phyloP scores from a whole-genome alignment of 2,113 vertebrate species.

The Ameiurus melas region DNA sequence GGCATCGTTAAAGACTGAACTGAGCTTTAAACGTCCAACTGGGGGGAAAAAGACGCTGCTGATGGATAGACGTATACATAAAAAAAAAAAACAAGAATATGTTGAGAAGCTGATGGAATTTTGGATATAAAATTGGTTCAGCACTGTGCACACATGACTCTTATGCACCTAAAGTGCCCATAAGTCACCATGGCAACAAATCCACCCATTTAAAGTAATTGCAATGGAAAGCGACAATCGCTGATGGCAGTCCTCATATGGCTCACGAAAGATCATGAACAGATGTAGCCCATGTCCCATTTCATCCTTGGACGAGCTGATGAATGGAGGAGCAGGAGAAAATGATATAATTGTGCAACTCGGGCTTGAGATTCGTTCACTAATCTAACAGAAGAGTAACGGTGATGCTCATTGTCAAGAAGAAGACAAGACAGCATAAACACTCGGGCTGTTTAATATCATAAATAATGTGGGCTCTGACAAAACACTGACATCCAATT shows the following conservation, averaged over 20 bases:
- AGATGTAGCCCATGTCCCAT: conserved; percentile 64
- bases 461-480: neutral
- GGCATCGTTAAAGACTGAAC: conserved; percentile 29
- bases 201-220: conserved; percentile 48
- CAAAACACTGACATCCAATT: neutral
- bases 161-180: conserved; percentile 21
- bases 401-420: conserved; percentile 44
- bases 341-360: conserved; percentile 37
- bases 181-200: conserved; percentile 45
- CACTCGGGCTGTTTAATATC: neutral
- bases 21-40: conserved; percentile 40
- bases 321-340: conserved; percentile 63
- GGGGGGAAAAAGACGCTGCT: neutral
- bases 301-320: conserved; percentile 68
- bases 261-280: conserved; percentile 73
- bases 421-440: conserved; percentile 12
- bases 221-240: conserved; percentile 61
- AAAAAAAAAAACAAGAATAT: neutral
- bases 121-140: conserved; percentile 24
- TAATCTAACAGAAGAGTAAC: conserved; percentile 57
- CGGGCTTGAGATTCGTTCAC: conserved; percentile 41
- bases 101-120: neutral
- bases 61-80: neutral
- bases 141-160: neutral
- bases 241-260: conserved; percentile 70